Conservation (phyloP, 2,888 invertebrate genomes). For the Mellilla xanthometata region DNA sequence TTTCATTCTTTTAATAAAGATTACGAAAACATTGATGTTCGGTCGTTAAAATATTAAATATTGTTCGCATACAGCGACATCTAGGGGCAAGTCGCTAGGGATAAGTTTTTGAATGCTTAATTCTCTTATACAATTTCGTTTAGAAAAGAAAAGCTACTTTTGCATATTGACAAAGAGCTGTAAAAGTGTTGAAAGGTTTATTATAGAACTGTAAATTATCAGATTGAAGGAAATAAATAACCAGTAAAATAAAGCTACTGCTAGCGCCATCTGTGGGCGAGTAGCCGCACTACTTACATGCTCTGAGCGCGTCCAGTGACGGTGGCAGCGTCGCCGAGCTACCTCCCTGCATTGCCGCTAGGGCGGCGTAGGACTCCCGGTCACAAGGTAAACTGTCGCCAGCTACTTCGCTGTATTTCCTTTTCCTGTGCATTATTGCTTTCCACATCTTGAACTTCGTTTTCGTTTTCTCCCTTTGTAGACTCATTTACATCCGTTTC, state of each 20-base stretch:
- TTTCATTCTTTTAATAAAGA: no score
- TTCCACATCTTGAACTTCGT: constrained; percentile 76
- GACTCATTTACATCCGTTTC: constrained; percentile 57
- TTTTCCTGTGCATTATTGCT: constrained; percentile 69
- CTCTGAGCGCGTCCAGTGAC: constrained; percentile 75
- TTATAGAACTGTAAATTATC: no score
- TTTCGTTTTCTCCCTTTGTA: constrained; percentile 61
- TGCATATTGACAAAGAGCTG: no score
- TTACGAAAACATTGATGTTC: no score
- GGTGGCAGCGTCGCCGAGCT: constrained; percentile 75
- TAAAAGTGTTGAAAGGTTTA: no score
- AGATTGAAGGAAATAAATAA: no score
- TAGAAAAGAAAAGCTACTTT: no score
- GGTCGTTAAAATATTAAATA: no score
- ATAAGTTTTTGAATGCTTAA: no score
- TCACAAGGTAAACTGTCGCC: constrained; percentile 52
- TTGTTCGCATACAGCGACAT: no score
- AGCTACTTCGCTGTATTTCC: constrained; percentile 68
- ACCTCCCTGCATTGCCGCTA: constrained; percentile 75
- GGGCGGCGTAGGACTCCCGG: constrained; percentile 70
- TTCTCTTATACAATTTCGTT: no score
- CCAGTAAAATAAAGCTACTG: not conserved
- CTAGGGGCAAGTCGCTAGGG: no score
- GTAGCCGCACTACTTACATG: constrained; percentile 74
- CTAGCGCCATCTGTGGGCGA: constrained; percentile 57